These are phyloP conservation scores for Charadrius vociferus DNA, from an alignment of 2,113 vertebrate genomes.

Conservation along the genomic window DNA sequence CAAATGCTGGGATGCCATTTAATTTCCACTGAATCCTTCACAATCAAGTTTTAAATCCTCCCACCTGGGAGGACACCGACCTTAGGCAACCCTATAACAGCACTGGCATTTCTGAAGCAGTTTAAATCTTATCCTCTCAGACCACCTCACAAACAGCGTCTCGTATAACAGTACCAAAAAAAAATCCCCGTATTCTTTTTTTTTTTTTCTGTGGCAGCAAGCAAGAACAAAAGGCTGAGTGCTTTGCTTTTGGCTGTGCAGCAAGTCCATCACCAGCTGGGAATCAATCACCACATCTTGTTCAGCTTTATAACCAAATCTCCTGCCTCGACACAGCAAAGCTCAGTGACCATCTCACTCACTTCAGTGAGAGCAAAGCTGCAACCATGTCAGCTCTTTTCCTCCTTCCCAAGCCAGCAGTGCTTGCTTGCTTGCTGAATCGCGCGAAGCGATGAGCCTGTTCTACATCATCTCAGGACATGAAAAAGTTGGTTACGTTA, in stretches of 20 bases:
- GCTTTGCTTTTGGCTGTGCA: background rate
- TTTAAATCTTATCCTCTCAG: background rate
- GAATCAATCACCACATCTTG: background rate
- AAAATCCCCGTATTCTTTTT: background rate
- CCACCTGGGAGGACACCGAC: background rate
- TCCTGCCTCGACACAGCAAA: background rate
- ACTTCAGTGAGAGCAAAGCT: background rate
- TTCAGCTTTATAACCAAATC: background rate
- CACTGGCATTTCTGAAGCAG: background rate
- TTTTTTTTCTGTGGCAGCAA: background rate
- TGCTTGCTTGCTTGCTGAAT: background rate
- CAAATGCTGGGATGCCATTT: background rate
- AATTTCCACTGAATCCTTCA: background rate
- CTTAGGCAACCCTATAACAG: background rate
- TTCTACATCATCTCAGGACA: background rate
- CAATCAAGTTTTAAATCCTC: background rate
- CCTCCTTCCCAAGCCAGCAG: background rate
- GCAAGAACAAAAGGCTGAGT: background rate
- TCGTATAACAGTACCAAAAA: background rate
- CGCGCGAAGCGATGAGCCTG: background rate
- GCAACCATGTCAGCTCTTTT: background rate
- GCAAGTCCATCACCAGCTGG: background rate
- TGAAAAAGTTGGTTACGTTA: background rate
- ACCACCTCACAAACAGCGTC: background rate
- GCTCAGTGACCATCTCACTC: background rate